These are phyloP conservation scores for Argopecten irradians DNA, from an alignment of 1,140 invertebrate species.

Conservation along the genomic window DNA sequence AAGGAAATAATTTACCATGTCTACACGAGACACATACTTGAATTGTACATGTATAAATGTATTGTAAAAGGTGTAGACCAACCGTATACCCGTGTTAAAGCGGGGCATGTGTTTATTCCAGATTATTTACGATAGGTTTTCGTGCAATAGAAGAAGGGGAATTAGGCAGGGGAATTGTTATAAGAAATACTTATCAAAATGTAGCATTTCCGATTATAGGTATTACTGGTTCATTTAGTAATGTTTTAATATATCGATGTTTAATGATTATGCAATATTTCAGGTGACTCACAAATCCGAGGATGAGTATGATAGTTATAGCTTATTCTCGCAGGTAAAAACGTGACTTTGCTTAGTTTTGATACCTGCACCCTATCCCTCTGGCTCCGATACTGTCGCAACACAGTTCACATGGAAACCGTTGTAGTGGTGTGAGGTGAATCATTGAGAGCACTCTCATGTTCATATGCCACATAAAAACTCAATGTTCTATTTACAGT, in stretches of 20 bases:
- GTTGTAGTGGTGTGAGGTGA: neutral
- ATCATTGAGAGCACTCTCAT: neutral
- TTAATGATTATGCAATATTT: neutral
- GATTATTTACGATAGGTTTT: too few species aligned
- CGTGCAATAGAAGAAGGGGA: too few species aligned
- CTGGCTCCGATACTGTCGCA: neutral
- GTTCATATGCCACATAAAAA: neutral
- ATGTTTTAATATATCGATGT: neutral
- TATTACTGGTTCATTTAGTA: too few species aligned
- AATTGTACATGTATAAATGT: too few species aligned
- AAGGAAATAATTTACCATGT: too few species aligned
- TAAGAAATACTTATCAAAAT: too few species aligned
- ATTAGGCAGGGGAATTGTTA: too few species aligned
- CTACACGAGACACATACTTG: too few species aligned
- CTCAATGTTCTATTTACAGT: neutral
- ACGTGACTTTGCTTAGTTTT: neutral
- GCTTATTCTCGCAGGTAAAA: neutral
- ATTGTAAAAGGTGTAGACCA: too few species aligned
- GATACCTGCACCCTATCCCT: neutral
- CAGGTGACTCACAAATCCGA: neutral
- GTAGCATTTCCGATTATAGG: too few species aligned
- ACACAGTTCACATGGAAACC: neutral
- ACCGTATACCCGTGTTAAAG: too few species aligned
- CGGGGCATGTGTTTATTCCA: too few species aligned
- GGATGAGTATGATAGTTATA: constrained; percentile 18